These are phyloP conservation scores for Jordanella pulchra DNA, from an alignment of 2,797 vertebrate species.

Conservation along the genomic window DNA sequence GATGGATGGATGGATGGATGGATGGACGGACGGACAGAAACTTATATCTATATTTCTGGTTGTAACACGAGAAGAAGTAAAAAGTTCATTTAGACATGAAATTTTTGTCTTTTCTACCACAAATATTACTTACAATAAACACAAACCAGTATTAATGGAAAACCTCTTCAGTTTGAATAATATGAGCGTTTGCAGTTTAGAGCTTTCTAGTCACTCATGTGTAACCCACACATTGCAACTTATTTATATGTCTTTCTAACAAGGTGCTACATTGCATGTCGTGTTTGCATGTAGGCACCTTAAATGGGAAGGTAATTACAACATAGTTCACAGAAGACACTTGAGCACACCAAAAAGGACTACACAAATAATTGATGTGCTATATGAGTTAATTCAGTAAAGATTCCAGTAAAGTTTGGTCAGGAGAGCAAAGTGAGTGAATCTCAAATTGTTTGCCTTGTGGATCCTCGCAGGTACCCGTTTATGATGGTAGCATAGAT, in stretches of 20 bases:
- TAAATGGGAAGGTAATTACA: neutral
- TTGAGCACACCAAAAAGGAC: conserved; percentile 8
- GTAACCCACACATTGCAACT: neutral
- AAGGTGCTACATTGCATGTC: neutral
- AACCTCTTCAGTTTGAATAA: neutral
- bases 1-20: neutral
- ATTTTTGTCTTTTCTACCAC: neutral
- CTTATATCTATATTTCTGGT: neutral
- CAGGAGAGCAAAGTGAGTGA: conserved; percentile 21
- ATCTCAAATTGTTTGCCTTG: conserved; percentile 10
- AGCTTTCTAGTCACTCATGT: neutral
- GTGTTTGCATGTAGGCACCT: neutral
- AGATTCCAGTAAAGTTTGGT: neutral
- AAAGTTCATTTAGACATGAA: neutral
- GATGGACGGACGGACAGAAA: too few species aligned
- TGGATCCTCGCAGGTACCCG: conserved; percentile 17
- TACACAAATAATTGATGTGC: neutral
- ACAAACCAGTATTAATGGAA: neutral
- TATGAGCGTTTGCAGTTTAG: neutral
- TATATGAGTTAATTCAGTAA: neutral
- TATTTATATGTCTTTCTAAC: too few species aligned
- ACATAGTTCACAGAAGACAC: neutral
- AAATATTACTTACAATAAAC: too few species aligned
- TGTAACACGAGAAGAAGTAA: neutral
- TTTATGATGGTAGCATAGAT: conserved; percentile 40